Percentiles rank a stretch among this genome's conserved stretches.
These are phyloP conservation scores for Neopelma chrysocephalum DNA, from an alignment of 2,797 vertebrate genomes.

Conservation along the genomic window DNA sequence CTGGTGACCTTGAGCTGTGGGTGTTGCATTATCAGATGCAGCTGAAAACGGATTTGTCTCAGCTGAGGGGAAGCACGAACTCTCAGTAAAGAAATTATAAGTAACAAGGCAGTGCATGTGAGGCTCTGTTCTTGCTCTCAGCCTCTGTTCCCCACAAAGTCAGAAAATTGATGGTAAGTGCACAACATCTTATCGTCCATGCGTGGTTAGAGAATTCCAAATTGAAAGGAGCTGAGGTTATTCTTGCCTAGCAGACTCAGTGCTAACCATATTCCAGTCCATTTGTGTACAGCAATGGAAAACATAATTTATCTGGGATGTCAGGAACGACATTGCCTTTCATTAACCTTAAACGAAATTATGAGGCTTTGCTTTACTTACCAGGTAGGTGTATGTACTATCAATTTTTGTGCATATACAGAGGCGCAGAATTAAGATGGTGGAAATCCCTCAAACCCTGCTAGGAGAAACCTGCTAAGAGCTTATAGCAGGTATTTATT, in stretches of 20 bases:
- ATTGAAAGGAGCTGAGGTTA: constrained; percentile 51
- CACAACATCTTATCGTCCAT: constrained; percentile 3
- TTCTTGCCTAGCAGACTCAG: constrained; percentile 29
- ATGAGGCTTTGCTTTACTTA: neutral
- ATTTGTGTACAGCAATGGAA: constrained; percentile 18
- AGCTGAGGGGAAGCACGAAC: neutral
- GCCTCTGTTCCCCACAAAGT: constrained; percentile 38
- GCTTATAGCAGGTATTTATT: constrained; percentile 29
- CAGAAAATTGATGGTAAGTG: constrained; percentile 65
- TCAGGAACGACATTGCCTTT: constrained; percentile 25
- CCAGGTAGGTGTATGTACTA: neutral
- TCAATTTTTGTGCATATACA: neutral
- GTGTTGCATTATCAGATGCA: constrained; percentile 20
- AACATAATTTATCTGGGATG: constrained; percentile 34
- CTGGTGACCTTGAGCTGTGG: neutral
- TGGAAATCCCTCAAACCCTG: neutral
- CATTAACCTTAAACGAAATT: constrained; percentile 23
- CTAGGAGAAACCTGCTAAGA: neutral
- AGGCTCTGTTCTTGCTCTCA: constrained; percentile 15
- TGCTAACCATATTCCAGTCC: neutral
- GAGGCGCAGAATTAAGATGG: neutral
- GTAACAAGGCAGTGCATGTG: constrained; percentile 16
- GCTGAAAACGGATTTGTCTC: neutral
- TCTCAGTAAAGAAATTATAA: constrained; percentile 44
- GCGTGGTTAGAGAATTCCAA: constrained; percentile 59